Evolutionary conservation across 2,888 invertebrate genomes (phyloP).

Genomic region (Cheilosia soror): DNA sequence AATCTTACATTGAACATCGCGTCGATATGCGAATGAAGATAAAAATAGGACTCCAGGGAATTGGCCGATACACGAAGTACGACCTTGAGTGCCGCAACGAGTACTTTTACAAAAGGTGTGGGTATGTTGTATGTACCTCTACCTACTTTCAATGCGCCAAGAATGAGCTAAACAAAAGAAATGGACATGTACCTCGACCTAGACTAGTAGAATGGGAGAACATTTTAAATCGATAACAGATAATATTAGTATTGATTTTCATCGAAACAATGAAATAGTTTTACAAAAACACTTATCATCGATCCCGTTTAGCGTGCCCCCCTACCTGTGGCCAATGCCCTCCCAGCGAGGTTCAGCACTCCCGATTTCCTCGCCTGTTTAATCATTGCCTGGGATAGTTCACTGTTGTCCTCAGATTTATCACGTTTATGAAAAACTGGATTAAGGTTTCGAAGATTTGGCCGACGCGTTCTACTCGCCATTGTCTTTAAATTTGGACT

Average conservation of each 20-base stretch:
- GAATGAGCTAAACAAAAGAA: constrained; percentile 1
- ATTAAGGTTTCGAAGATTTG: constrained; percentile 80
- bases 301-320: neutral
- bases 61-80: constrained; percentile 27
- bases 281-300: neutral
- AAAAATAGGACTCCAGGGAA: constrained; percentile 45
- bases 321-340: constrained; percentile 89
- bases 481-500: constrained; percentile 19
- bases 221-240: constrained; percentile 15
- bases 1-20: too few relatives aligned
- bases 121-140: neutral
- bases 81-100: neutral
- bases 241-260: constrained; percentile 46
- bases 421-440: constrained; percentile 90
- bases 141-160: neutral
- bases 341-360: constrained; percentile 90
- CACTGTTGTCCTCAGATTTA: constrained; percentile 88
- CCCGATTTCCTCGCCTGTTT: constrained; percentile 93
- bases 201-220: neutral
- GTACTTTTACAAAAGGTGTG: neutral
- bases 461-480: constrained; percentile 72
- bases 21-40: constrained; percentile 13
- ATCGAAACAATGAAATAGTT: neutral
- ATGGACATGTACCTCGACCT: neutral
- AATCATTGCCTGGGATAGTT: constrained; percentile 88